Percentiles rank a stretch among this genome's conserved stretches.
phyloP scores from a whole-genome alignment of 2,113 vertebrate species.

The Fulmarus glacialis region DNA sequence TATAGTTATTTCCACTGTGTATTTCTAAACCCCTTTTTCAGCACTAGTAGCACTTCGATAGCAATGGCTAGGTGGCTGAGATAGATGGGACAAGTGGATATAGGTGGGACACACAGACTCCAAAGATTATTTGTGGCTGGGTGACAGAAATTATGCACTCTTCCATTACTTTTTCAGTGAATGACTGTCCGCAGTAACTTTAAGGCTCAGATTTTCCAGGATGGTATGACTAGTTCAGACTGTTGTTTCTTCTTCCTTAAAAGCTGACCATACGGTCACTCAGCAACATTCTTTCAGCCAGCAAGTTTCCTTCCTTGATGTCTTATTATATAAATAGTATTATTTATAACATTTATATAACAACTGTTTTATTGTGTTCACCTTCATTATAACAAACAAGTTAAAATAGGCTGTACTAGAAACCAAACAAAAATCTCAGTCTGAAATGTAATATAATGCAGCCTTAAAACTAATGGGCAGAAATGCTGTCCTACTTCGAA shows the following conservation, averaged over 20 bases:
- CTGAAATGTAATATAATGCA: not conserved
- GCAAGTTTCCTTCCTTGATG: not conserved
- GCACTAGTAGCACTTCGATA: not conserved
- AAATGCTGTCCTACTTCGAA: not conserved
- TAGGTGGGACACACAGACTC: not conserved
- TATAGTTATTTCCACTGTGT: not conserved
- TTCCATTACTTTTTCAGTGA: not conserved
- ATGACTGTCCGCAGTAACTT: not conserved
- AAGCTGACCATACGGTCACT: not conserved
- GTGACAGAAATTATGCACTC: not conserved
- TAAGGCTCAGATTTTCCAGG: not conserved
- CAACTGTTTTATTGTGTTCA: not conserved
- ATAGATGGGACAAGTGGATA: not conserved
- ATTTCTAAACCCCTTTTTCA: not conserved
- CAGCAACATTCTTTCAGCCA: not conserved
- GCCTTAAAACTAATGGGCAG: not conserved
- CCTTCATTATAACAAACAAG: not conserved
- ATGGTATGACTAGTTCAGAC: not conserved
- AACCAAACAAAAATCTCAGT: not conserved
- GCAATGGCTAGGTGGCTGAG: not conserved
- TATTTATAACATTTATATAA: constrained; percentile 11
- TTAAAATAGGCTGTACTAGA: not conserved
- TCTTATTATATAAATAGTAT: not conserved
- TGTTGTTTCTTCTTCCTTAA: not conserved
- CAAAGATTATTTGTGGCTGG: not conserved